A percentile compares a stretch with the other conserved stretches of the same genome.
Evolutionary conservation across 2,113 vertebrate species (phyloP).

Genomic region (Cairina moschata): DNA sequence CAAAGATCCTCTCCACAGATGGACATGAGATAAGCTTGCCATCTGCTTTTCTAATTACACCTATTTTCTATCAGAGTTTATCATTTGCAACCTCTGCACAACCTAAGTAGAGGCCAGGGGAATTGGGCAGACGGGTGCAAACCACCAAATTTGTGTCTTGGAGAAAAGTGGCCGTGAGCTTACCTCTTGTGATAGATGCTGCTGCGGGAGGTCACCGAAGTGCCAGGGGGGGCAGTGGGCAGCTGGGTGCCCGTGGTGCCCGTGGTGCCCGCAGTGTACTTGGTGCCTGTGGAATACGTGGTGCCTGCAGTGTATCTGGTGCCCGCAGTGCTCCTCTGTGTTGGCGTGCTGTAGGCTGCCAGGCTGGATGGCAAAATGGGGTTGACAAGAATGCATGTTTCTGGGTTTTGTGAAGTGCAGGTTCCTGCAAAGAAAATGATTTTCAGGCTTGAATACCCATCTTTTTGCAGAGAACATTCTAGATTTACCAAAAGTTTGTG

Average conservation of each 20-base stretch:
- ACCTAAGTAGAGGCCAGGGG: fast-evolving
- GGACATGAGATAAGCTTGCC: fast-evolving
- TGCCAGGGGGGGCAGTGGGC: background rate
- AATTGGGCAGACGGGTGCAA: fast-evolving
- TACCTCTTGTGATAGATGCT: background rate
- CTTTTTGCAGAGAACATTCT: fast-evolving
- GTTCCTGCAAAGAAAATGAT: background rate
- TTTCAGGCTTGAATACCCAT: background rate
- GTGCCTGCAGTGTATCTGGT: background rate
- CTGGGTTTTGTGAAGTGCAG: background rate
- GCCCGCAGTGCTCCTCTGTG: background rate
- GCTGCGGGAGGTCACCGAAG: background rate
- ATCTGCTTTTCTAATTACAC: background rate
- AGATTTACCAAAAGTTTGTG: background rate
- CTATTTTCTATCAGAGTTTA: fast-evolving
- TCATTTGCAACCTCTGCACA: background rate
- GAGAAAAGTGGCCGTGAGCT: background rate
- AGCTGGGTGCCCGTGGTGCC: background rate
- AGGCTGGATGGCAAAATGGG: background rate
- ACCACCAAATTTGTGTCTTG: fast-evolving
- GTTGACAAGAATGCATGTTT: background rate
- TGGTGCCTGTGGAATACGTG: background rate
- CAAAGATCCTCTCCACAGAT: background rate
- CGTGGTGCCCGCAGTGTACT: background rate
- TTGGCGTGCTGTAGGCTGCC: background rate